These are phyloP conservation scores for Brachionus rotundiformis DNA, from an alignment of 1,140 invertebrate species.

Conservation along the genomic window DNA sequence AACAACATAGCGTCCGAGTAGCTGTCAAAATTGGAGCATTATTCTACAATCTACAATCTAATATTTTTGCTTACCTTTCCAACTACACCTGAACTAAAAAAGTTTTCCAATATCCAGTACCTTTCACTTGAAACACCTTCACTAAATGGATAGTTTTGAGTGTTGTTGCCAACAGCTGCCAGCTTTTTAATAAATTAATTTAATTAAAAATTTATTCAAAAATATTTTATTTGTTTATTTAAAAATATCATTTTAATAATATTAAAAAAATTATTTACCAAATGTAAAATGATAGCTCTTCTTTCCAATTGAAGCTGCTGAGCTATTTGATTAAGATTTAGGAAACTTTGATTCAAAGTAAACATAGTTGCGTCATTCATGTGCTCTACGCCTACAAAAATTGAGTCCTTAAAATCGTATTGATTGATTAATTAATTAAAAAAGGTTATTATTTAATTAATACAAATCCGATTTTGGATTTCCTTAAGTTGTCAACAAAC, in stretches of 20 bases:
- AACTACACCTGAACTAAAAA: slow-evolving; percentile 32
- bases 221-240: too few relatives aligned
- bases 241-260: too few relatives aligned
- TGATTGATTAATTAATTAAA: neutral
- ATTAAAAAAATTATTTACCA: slow-evolving; percentile 37
- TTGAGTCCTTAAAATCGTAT: slow-evolving; percentile 22
- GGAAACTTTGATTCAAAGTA: slow-evolving; percentile 23
- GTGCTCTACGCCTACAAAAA: slow-evolving; percentile 35
- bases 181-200: neutral
- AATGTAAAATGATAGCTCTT: slow-evolving; percentile 6
- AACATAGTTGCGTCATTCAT: slow-evolving; percentile 46
- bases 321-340: neutral
- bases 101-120: slow-evolving; percentile 50
- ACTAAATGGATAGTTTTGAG: slow-evolving; percentile 47
- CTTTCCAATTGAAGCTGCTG: slow-evolving; percentile 8
- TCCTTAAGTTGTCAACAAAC: neutral
- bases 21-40: neutral
- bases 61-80: slow-evolving; percentile 21
- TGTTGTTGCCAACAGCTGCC: slow-evolving; percentile 44
- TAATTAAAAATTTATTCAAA: too few relatives aligned
- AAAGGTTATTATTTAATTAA: neutral
- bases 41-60: neutral
- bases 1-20: slow-evolving; percentile 69
- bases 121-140: slow-evolving; percentile 18
- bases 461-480: slow-evolving; percentile 33